Evolutionary conservation across 2,113 vertebrate genomes (phyloP).

Genomic region (Pomatorhinus ruficollis): DNA sequence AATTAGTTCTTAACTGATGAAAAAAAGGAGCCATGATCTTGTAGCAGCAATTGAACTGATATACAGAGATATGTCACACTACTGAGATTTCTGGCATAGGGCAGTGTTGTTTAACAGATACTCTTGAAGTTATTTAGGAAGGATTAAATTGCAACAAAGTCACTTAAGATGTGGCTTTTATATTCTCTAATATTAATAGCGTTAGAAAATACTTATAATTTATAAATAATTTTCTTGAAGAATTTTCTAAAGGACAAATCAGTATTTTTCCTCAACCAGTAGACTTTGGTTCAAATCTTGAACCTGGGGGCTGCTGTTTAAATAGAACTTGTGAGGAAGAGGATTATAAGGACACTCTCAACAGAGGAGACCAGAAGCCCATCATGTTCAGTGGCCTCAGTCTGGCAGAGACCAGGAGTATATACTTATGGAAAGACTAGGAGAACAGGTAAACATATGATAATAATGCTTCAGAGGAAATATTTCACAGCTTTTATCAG

Average conservation of each 20-base stretch:
- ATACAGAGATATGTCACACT: not conserved
- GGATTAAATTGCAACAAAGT: conserved; percentile 10
- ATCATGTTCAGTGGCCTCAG: not conserved
- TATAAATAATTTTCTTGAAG: conserved; percentile 5
- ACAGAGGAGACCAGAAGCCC: not conserved
- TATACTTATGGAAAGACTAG: not conserved
- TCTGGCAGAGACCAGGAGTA: not conserved
- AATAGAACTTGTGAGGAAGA: not conserved
- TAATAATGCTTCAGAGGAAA: not conserved
- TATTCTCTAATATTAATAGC: conserved; percentile 2
- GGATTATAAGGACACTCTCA: not conserved
- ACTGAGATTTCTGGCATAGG: not conserved
- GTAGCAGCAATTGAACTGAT: conserved; percentile 11
- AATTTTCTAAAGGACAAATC: not conserved
- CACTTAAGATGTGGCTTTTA: not conserved
- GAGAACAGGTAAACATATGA: not conserved
- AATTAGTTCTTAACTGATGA: conserved; percentile 35
- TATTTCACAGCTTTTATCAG: not conserved
- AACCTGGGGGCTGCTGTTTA: not conserved
- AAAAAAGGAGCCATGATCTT: conserved; percentile 4
- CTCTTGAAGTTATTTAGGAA: not conserved
- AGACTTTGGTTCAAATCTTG: not conserved
- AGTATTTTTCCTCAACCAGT: not conserved
- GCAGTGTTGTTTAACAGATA: not conserved
- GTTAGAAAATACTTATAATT: not conserved